phyloP scores from a whole-genome alignment of 2,888 invertebrate genomes.

The Cephus pulcher region DNA sequence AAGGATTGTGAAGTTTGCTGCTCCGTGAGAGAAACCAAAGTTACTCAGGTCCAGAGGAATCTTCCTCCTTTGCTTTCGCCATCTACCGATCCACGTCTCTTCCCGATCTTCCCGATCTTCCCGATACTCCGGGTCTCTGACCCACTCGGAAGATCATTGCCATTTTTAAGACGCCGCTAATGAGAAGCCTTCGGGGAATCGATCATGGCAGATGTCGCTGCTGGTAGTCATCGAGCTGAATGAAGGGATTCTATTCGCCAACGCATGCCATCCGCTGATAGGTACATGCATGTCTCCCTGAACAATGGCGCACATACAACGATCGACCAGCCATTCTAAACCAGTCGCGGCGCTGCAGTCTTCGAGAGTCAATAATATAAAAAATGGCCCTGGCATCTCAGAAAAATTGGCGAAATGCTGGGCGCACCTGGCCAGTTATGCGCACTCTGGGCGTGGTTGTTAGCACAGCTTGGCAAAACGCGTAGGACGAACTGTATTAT shows the following conservation, averaged over 20 bases:
- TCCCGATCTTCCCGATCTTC: too few species aligned
- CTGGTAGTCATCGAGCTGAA: neutral
- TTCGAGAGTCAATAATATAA: too few species aligned
- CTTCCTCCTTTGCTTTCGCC: too few species aligned
- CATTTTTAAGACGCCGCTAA: too few species aligned
- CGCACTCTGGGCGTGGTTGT: constrained; percentile 44
- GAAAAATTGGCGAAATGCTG: constrained; percentile 44
- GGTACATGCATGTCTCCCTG: neutral
- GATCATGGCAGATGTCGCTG: neutral
- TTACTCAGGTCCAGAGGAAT: too few species aligned
- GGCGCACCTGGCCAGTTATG: constrained; percentile 55
- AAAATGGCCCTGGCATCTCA: too few species aligned
- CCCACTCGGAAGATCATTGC: too few species aligned
- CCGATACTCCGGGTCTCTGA: too few species aligned
- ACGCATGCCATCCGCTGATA: constrained; percentile 11
- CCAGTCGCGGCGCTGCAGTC: neutral
- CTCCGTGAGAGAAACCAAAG: too few species aligned
- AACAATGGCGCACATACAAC: constrained; percentile 8
- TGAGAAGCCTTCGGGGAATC: too few species aligned
- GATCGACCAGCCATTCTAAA: constrained; percentile 4
- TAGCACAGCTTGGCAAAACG: constrained; percentile 41
- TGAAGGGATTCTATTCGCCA: constrained; percentile 15
- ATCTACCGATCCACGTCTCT: too few species aligned
- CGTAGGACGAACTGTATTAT: constrained; percentile 55
- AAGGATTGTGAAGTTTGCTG: too few species aligned